phyloP scores from a whole-genome alignment of 2,888 invertebrate genomes.

The Chloromyia formosa region DNA sequence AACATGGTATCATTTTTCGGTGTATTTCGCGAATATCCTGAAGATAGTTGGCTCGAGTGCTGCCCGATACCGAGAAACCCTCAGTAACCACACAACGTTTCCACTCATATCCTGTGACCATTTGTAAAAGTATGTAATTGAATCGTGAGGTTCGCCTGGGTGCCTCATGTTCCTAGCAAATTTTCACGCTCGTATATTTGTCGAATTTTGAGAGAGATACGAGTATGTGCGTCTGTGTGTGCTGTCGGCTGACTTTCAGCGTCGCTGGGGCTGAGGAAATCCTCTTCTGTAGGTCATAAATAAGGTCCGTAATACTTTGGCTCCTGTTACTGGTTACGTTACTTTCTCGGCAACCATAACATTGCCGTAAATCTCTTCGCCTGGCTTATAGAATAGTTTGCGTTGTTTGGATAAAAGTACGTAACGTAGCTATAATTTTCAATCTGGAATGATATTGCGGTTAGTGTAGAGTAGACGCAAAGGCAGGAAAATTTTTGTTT shows the following conservation, averaged over 20 bases:
- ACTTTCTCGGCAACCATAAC: conserved; percentile 24
- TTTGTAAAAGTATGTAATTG: neutral
- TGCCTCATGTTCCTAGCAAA: conserved; percentile 5
- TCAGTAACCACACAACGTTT: neutral
- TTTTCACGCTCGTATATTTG: conserved; percentile 20
- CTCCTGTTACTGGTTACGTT: conserved; percentile 6
- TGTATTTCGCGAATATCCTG: too few relatives aligned
- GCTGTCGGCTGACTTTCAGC: neutral
- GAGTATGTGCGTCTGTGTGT: neutral
- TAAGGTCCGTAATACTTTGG: conserved; percentile 29
- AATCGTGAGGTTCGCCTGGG: conserved; percentile 5
- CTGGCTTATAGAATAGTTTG: too few relatives aligned
- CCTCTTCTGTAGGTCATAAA: conserved; percentile 23
- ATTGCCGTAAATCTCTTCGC: conserved; percentile 6
- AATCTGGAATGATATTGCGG: neutral
- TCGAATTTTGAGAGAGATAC: neutral
- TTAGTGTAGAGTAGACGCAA: too few relatives aligned
- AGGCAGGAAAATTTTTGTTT: too few relatives aligned
- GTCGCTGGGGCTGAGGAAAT: neutral
- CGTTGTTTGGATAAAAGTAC: too few relatives aligned
- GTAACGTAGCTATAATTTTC: neutral
- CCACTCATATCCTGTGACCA: neutral
- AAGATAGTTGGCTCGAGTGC: too few relatives aligned
- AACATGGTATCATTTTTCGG: too few relatives aligned
- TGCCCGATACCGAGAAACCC: too few relatives aligned